phyloP scores from a whole-genome alignment of 2,888 invertebrate species.

The Melangyna quadrimaculata region DNA sequence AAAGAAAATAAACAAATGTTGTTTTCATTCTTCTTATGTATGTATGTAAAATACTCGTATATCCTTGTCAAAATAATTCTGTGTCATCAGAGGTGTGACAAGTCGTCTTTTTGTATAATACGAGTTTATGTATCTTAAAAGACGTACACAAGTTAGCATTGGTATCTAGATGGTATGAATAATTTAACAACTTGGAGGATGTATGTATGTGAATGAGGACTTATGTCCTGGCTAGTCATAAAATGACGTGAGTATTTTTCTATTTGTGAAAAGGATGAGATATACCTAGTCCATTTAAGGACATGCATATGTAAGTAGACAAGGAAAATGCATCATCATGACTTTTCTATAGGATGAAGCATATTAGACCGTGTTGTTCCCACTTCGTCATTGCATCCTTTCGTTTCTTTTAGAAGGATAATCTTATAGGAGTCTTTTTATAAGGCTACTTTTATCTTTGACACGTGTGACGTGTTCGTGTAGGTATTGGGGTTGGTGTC shows the following conservation, averaged over 20 bases:
- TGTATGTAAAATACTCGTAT: no score
- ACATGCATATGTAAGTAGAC: no score
- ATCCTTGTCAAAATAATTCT: constrained; percentile 34
- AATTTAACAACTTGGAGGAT: constrained; percentile 10
- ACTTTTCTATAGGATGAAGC: neutral
- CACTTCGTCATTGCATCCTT: neutral
- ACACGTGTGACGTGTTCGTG: neutral
- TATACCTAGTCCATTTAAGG: constrained; percentile 20
- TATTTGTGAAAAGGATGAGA: neutral
- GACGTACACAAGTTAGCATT: constrained; percentile 43
- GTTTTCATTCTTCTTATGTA: neutral
- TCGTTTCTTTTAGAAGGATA: neutral
- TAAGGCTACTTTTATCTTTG: neutral
- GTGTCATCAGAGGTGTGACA: constrained; percentile 14
- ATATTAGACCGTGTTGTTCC: neutral
- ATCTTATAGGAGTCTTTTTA: neutral
- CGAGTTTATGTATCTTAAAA: constrained; percentile 2
- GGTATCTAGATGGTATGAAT: constrained; percentile 18
- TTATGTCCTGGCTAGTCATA: constrained; percentile 26
- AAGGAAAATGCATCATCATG: constrained; percentile 5
- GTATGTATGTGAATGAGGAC: neutral
- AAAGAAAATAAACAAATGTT: neutral
- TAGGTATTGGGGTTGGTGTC: neutral
- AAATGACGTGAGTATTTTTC: constrained; percentile 10
- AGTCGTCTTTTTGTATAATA: constrained; percentile 40